A percentile compares a stretch with the other conserved stretches of the same genome.
Evolutionary conservation across 2,797 vertebrate species (phyloP).

Genomic region (Melanotaenia pygmaea): DNA sequence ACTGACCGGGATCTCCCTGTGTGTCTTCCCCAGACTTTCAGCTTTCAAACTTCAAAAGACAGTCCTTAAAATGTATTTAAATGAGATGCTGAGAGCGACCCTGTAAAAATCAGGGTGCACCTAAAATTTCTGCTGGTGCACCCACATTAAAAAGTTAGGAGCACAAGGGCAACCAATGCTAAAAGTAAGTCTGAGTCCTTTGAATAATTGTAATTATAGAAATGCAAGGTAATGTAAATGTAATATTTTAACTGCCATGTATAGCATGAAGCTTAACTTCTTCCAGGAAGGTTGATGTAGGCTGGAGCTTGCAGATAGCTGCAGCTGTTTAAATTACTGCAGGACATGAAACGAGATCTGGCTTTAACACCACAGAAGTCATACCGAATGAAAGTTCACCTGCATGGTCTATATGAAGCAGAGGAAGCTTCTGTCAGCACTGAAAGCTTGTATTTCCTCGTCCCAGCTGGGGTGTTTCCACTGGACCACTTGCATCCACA

Average conservation of each 20-base stretch:
- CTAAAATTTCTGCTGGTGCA: too few relatives aligned
- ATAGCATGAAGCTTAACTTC: slow-evolving; percentile 5
- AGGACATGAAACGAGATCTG: not conserved
- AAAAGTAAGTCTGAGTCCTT: too few relatives aligned
- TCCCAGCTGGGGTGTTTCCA: slow-evolving; percentile 33
- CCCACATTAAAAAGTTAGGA: too few relatives aligned
- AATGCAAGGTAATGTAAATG: too few relatives aligned
- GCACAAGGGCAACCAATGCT: too few relatives aligned
- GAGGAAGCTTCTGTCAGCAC: slow-evolving; percentile 25
- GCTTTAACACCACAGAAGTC: slow-evolving; percentile 2
- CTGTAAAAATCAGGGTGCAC: too few relatives aligned
- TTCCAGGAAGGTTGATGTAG: not conserved
- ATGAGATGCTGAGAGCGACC: too few relatives aligned
- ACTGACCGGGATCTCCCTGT: too few relatives aligned
- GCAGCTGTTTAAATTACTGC: slow-evolving; percentile 8
- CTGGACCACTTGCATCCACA: slow-evolving; percentile 24
- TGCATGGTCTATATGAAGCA: slow-evolving; percentile 22
- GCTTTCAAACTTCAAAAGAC: too few relatives aligned
- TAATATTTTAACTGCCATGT: not conserved
- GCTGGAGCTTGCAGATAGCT: not conserved
- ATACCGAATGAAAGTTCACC: not conserved
- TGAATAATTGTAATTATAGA: too few relatives aligned
- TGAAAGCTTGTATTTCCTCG: slow-evolving; percentile 39
- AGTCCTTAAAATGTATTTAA: too few relatives aligned
- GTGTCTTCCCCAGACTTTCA: too few relatives aligned